These are phyloP conservation scores for Chelonoidis abingdonii DNA, from an alignment of 2,113 vertebrate genomes.

Conservation along the genomic window DNA sequence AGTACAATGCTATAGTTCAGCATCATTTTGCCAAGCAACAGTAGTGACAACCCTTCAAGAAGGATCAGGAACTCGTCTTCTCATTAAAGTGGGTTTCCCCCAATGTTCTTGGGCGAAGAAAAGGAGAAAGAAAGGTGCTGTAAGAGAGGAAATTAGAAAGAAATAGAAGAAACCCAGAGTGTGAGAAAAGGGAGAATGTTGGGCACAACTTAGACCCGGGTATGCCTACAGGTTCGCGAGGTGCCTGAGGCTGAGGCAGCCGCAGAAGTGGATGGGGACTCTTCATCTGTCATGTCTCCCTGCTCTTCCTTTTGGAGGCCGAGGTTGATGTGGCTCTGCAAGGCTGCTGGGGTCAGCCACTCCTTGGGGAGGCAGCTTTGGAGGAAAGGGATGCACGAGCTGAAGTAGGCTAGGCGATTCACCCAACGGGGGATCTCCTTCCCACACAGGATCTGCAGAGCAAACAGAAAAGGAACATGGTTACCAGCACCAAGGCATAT, in stretches of 20 bases:
- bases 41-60: constrained; percentile 26
- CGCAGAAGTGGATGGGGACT: constrained; percentile 79
- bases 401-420: constrained; percentile 93
- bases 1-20: background rate
- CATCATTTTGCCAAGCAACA: constrained; percentile 23
- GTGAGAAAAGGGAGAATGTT: background rate
- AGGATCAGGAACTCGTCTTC: constrained; percentile 11
- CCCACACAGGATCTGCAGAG: constrained; percentile 88
- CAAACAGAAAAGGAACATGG: background rate
- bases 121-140: background rate
- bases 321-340: constrained; percentile 94
- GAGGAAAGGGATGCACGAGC: constrained; percentile 94
- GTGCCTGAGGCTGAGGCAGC: constrained; percentile 78
- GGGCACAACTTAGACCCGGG: constrained; percentile 81
- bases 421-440: constrained; percentile 93
- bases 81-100: background rate
- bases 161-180: background rate
- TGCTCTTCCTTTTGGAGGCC: constrained; percentile 90
- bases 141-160: background rate
- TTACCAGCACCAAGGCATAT: background rate
- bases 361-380: constrained; percentile 94
- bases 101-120: background rate
- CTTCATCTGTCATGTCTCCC: constrained; percentile 85
- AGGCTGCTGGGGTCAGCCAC: constrained; percentile 93
- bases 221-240: constrained; percentile 90